Base-by-base conservation (phyloP, 2,888 invertebrate genomes). In the Baronia brevicornis region DNA sequence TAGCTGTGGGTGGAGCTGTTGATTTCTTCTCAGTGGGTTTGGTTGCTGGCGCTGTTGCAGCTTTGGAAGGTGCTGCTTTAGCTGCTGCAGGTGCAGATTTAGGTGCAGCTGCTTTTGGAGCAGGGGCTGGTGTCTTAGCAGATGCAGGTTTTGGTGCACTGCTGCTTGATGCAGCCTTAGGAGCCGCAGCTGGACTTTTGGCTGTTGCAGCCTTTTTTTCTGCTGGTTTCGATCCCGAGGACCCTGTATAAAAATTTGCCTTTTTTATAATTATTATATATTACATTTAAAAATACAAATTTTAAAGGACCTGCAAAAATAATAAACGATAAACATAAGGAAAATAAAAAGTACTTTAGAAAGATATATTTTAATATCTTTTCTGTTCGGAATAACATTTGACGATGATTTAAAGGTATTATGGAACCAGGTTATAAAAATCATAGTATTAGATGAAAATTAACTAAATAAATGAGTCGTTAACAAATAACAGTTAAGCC, bases 31-130 rank as follows among this genome's bases (percentile, higher is more conserved):
- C 80, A 25, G 64, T 63, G 10, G 82, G 69, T 33, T 74, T 70
- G 2, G 67, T 51, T 12, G 73, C 63, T 14, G 85, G 69, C 4
- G 74, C 62, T 4, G 77, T 50, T 5, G 85, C 60, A 13, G 84
- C 72, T 42, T 85, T 85, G 1, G 79, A 64, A 5, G 85, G 66
- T 7, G 78, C 77, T 41, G 80, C 70, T 42, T 85, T 84, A 5
- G 82, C 63, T 30, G 86, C 70, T 24, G 87, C 82, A 43, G 79
- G 80, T 52, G 85, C 60, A 27, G 74, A 72, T 2, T 78, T 64
- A 17, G 80, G 67, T 20, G 82, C 68, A 15, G 69, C 69, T 8
- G 86, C 75, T 42, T 78, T 72, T 28, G 77, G 65, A n/a, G 78
- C 74, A 28, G 78, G 62, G 0, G 78, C 77, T 26, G 74, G 73